phyloP scores from a whole-genome alignment of 2,113 vertebrate species.

The Delphinus delphis region DNA sequence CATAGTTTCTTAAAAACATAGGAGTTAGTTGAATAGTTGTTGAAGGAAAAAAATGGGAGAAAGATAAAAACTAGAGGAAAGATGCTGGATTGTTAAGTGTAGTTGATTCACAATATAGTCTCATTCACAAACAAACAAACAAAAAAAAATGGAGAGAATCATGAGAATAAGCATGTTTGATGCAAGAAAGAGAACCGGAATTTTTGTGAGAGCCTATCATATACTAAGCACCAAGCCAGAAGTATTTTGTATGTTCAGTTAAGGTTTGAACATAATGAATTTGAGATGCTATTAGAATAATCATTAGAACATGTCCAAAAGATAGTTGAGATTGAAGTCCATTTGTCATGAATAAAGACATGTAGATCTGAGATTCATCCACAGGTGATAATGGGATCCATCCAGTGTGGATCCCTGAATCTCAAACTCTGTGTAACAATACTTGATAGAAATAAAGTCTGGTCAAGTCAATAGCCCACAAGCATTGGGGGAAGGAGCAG shows the following conservation, averaged over 20 bases:
- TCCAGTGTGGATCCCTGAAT: not conserved
- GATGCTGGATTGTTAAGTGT: not conserved
- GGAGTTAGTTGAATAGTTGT: not conserved
- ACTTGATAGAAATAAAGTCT: not conserved
- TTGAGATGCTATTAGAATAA: not conserved
- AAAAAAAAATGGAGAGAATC: not conserved
- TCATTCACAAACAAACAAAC: not conserved
- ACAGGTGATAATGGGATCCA: not conserved
- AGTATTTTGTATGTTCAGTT: not conserved
- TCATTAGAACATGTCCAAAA: not conserved
- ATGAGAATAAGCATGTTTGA: not conserved
- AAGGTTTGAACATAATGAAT: not conserved
- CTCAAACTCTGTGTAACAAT: not conserved
- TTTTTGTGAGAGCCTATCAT: not conserved
- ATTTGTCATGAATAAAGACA: not conserved
- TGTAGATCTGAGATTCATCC: not conserved
- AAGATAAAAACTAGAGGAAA: not conserved
- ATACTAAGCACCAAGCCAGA: not conserved
- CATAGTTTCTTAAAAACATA: not conserved
- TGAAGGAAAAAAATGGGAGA: not conserved
- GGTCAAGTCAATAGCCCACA: not conserved
- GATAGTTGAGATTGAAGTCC: not conserved
- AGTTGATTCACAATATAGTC: not conserved
- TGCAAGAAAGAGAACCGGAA: not conserved
- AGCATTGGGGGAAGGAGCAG: not conserved